These are phyloP conservation scores for Harmothoe impar DNA, from an alignment of 2,888 invertebrate genomes.

Conservation along the genomic window DNA sequence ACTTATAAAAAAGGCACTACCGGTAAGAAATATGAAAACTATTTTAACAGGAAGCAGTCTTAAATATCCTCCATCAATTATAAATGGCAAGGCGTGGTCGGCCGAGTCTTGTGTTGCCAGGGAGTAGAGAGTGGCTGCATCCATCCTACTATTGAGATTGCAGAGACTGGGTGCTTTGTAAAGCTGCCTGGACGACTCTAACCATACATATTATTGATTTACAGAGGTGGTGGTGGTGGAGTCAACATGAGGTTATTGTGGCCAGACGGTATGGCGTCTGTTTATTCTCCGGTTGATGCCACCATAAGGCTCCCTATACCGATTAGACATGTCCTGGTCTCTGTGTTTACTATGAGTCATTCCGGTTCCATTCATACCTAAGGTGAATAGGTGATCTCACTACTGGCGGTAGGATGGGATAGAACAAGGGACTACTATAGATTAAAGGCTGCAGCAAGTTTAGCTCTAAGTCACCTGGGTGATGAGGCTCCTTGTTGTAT, in stretches of 20 bases:
- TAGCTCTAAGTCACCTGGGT: too few relatives aligned
- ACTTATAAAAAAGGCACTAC: not conserved
- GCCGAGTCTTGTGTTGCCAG: not conserved
- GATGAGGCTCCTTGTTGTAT: too few relatives aligned
- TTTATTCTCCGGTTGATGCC: too few relatives aligned
- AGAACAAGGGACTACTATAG: too few relatives aligned
- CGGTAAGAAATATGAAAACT: not conserved
- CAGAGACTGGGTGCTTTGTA: not conserved
- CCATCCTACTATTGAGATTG: not conserved
- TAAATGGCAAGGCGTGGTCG: not conserved
- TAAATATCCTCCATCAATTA: conserved; percentile 16
- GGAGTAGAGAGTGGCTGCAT: not conserved
- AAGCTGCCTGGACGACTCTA: not conserved
- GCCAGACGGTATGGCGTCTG: not conserved
- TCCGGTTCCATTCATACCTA: too few relatives aligned
- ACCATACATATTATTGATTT: conserved; percentile 35
- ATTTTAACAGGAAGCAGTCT: not conserved
- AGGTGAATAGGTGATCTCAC: too few relatives aligned
- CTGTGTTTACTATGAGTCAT: too few relatives aligned
- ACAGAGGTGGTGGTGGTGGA: conserved; percentile 1
- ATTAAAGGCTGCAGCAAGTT: too few relatives aligned
- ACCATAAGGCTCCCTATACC: too few relatives aligned
- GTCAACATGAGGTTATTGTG: conserved; percentile 18
- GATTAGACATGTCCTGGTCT: too few relatives aligned
- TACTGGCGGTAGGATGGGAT: too few relatives aligned